These are phyloP conservation scores for Cossypha heuglini DNA, from an alignment of 2,797 vertebrate species.

Conservation along the genomic window DNA sequence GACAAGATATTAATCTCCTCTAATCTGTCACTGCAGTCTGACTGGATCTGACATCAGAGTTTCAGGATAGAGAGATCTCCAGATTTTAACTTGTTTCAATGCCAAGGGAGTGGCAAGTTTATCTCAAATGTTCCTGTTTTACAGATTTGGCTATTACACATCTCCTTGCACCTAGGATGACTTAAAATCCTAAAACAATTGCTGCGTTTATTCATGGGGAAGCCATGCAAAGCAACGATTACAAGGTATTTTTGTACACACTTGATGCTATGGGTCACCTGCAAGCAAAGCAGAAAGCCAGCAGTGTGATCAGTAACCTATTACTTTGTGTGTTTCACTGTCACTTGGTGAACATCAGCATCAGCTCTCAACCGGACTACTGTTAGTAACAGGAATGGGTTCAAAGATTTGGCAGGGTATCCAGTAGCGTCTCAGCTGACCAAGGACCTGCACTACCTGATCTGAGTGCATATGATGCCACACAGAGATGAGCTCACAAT, in stretches of 20 bases:
- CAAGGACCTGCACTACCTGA: background rate
- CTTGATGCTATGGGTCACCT: background rate
- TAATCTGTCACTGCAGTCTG: background rate
- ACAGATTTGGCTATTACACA: accelerated
- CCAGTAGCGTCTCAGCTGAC: background rate
- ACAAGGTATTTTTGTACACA: background rate
- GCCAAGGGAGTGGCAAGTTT: background rate
- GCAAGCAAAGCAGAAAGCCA: background rate
- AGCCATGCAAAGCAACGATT: background rate
- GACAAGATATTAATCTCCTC: background rate
- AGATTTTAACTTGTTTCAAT: background rate
- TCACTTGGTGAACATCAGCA: background rate
- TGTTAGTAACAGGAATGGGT: background rate
- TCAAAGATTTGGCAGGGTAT: background rate
- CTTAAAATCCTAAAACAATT: background rate
- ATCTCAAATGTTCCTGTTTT: background rate
- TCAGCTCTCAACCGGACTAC: accelerated
- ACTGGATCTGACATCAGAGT: background rate
- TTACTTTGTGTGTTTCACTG: background rate
- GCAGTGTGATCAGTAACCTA: background rate
- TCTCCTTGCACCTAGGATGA: background rate
- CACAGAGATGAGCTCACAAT: background rate
- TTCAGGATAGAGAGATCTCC: background rate
- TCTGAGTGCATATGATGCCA: background rate
- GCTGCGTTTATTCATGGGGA: background rate